Base-by-base conservation (phyloP, 92 coral and sea anemone genomes). In the Zoanthus sociatus region DNA sequence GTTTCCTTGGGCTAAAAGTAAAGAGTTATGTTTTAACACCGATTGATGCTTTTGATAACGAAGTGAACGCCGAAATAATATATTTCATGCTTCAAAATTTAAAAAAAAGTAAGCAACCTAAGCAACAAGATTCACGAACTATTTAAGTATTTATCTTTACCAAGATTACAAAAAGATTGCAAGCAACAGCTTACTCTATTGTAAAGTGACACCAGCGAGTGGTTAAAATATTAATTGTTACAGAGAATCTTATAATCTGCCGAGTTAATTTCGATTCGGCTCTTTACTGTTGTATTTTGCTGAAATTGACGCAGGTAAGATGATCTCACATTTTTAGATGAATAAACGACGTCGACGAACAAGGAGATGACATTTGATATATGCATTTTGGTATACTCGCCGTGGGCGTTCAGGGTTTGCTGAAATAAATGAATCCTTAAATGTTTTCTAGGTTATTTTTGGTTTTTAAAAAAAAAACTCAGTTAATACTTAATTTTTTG, bases 201-300 rank as follows among this genome's bases (percentile, higher is more conserved):
- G 75, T 81, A 44, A 21, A 48, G 20, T 45, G 58, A 18, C 10
- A 7, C 26, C 7, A 18, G 20, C 14, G 47, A 61, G 8, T 33
- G 75, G 61, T 47, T 66, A 18, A 17, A 12, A 44, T 26, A 32
- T 63, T 44, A 17, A 26, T 47, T 64, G 74, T 64, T 64, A 32
- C 9, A 16, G 20, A 48, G 37, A 33, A 81, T 64, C 30, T 42
- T 6, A 66, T 81, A 58, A 81, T 63, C 75, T 81, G 12, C 42
- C 74, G 67, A 50, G 85, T 81, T 81, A 66, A 79, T 79, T 37
- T 37, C 42, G 42, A 37, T 66, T 42, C 73, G 21, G 46, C 46
- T 8, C 75, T 81, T 81, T 64, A 56, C 60, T 48, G 60, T 45
- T 81, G 85, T 81, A 73, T 20, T 45, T 45, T 79, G 66, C 85